These are phyloP conservation scores for Isotomurus palustris DNA, from an alignment of 2,888 invertebrate genomes.

Conservation along the genomic window DNA sequence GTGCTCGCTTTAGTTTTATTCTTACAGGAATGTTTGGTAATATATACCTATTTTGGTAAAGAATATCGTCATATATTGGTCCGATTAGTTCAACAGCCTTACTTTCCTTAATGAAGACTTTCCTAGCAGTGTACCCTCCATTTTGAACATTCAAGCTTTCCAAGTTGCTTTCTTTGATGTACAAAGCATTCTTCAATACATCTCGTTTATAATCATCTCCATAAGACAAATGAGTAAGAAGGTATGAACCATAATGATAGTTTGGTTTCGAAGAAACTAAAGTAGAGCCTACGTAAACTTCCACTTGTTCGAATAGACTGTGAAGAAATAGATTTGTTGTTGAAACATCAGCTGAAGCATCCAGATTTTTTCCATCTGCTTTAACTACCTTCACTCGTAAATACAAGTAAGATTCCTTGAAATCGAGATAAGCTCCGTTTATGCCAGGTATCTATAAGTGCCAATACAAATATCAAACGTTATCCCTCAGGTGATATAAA, in stretches of 20 bases:
- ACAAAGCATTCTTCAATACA: neutral
- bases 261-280: neutral
- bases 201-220: neutral
- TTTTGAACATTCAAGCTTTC: neutral
- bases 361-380: neutral
- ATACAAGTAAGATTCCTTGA: neutral
- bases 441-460: neutral
- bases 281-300: neutral
- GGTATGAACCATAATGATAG: constrained; percentile 3
- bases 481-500: neutral
- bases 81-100: neutral
- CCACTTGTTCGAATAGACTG: neutral
- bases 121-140: neutral
- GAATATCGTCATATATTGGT: neutral
- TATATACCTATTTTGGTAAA: neutral
- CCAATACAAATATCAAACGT: too few species aligned
- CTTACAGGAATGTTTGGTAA: neutral
- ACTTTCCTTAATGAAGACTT: neutral
- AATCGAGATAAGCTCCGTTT: neutral
- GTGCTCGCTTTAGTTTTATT: constrained; percentile 2
- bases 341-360: neutral
- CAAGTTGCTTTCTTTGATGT: neutral
- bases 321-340: neutral
- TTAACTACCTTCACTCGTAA: neutral
- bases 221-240: neutral